A percentile compares a stretch with the other conserved stretches of the same genome.
Conservation (phyloP, 2,113 vertebrate species). For the Actenoides lindsayi region DNA sequence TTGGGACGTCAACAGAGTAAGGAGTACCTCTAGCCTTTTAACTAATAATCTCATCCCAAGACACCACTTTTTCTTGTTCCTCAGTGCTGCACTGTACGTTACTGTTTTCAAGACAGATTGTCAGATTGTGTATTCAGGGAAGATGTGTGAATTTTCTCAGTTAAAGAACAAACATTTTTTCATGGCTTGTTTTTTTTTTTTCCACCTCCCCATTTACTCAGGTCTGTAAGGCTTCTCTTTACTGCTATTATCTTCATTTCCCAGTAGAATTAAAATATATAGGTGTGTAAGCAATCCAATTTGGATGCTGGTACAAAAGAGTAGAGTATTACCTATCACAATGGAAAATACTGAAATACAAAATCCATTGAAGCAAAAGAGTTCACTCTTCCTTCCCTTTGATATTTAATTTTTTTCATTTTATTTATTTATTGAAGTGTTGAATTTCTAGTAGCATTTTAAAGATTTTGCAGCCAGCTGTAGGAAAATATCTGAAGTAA, state of each 20-base stretch:
- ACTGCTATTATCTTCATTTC: background rate
- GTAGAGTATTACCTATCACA: background rate
- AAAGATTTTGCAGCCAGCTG: conserved; percentile 21
- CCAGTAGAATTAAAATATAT: background rate
- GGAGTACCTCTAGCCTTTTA: background rate
- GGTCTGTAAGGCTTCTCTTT: background rate
- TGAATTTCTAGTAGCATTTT: background rate
- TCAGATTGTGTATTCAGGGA: background rate
- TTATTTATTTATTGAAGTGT: background rate
- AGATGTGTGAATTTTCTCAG: background rate
- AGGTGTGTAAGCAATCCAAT: background rate
- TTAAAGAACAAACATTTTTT: background rate
- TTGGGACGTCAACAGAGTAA: background rate
- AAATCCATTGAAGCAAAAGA: background rate
- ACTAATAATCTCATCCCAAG: background rate
- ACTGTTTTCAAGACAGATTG: background rate
- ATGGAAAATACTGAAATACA: background rate
- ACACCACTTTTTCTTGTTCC: background rate
- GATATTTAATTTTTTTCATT: background rate
- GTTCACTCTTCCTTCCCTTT: background rate
- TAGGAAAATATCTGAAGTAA: conserved; percentile 19
- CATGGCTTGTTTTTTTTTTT: background rate
- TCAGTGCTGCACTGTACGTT: background rate
- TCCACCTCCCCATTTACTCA: background rate
- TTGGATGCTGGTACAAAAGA: background rate